Evolutionary conservation across 1,140 invertebrate species (phyloP), one percentile per base, ranked within the genome.

Genomic region (Nasonia giraulti): DNA sequence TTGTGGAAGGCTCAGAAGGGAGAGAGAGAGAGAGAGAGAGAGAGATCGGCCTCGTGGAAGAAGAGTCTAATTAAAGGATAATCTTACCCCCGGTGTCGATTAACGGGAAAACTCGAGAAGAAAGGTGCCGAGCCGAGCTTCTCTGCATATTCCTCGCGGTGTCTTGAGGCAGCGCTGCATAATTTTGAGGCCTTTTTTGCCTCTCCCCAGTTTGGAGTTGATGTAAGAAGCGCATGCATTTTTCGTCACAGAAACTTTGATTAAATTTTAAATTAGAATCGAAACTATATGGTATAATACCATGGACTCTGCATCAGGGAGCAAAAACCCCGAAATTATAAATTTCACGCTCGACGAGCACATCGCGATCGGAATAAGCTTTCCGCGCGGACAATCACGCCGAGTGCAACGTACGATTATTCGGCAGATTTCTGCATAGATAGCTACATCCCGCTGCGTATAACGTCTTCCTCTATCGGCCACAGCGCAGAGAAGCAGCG

Each of bases 31-130:
- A 3, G 47, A 7, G 20, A 17, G 55, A 62, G 20, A 20, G 17
- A 62, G 55, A 62, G 55, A 8, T 62, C 55, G 11, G 66, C 86
- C 27, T 7, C 55, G 79, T 81, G 85, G 86, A 62, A 88, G 85
- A 83, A 88, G 86, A 86, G 85, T 86, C 82, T 87, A 87, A 89
- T 89, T 89, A 89, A 89, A 89, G 87, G 84, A 87, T 88, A 88
- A 88, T 89, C 85, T 84, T 85, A 85, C 69, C 87, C 86, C 75
- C 69, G 77, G 87, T 86, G 88, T 89, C 86, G 85, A 89, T 89
- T 89, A 88, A 87, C 85, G 33, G 69, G 74, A 69, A 85, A 85
- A 85, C 83, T 85, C 79, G 14, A 44, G n/a, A 47, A 14, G 55
- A 55, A 17, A 47, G 40, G 8, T 20, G 77, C 27, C 3, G 40